Conservation (phyloP, 2,888 invertebrate species). For the Eupsilia transversa region DNA sequence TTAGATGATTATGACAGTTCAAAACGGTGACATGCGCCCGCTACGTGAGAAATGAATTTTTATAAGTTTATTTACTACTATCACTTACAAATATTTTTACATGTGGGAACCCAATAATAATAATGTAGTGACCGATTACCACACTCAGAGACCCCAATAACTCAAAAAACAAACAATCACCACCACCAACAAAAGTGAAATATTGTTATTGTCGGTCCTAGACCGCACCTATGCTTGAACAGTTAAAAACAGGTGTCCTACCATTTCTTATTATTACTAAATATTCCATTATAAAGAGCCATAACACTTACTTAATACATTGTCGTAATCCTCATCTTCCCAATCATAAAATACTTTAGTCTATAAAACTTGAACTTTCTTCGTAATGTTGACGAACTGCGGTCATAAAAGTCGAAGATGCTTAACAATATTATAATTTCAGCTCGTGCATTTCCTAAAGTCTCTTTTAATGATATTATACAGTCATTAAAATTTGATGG, state of each 20-base stretch:
- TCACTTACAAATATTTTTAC: not conserved
- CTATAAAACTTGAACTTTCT: conserved; percentile 50
- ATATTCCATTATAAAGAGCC: conserved; percentile 28
- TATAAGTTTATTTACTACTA: not conserved
- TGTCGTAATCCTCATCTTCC: conserved; percentile 30
- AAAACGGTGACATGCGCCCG: not conserved
- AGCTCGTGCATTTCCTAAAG: conserved; percentile 13
- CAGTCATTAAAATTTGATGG: conserved; percentile 18
- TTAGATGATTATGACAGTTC: not conserved
- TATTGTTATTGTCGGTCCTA: too few species aligned
- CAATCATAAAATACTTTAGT: conserved; percentile 53
- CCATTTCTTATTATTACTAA: conserved; percentile 17
- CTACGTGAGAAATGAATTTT: not conserved
- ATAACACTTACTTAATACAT: conserved; percentile 36
- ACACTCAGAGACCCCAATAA: too few species aligned
- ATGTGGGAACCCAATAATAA: not conserved
- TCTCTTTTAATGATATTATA: conserved; percentile 32
- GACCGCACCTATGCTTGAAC: not conserved
- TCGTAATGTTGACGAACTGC: conserved; percentile 50
- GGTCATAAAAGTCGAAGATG: conserved; percentile 48
- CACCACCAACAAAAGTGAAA: too few species aligned
- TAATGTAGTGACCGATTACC: too few species aligned
- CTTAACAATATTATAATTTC: conserved; percentile 48
- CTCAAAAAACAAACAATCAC: not conserved
- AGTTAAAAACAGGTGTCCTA: not conserved